Conservation (phyloP, 37 sponge, comb jelly and placozoan species). For the Dysidea cf. avara region DNA sequence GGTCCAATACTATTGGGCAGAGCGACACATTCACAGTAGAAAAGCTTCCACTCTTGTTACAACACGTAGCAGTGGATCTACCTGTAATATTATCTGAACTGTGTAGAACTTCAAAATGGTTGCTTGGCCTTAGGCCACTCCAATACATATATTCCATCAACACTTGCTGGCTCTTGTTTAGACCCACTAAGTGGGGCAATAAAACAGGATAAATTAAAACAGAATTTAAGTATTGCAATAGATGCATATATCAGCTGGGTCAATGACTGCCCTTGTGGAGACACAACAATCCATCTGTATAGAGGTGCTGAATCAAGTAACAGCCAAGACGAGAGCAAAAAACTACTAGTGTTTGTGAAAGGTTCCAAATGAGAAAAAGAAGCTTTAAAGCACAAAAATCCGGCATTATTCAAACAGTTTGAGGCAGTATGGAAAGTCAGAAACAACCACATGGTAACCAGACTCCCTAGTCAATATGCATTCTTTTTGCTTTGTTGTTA, state of each 20-base stretch:
- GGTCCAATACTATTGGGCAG: constrained; percentile 29
- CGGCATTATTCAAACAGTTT: constrained; percentile 25
- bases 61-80: constrained; percentile 18
- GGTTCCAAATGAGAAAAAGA: constrained; percentile 12
- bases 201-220: background rate
- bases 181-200: constrained; percentile 20
- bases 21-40: background rate
- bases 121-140: constrained; percentile 24
- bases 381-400: background rate
- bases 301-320: constrained; percentile 19
- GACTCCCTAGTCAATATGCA: constrained; percentile 10
- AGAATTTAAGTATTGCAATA: constrained; percentile 29
- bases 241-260: constrained; percentile 37
- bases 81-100: no score
- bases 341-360: background rate
- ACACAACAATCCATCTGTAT: constrained; percentile 30
- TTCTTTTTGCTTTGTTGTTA: constrained; percentile 26
- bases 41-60: constrained; percentile 15
- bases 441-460: background rate
- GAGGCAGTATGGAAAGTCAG: constrained; percentile 4
- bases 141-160: constrained; percentile 42
- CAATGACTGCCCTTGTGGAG: constrained; percentile 34
- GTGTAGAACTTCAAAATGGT: no score
- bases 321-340: background rate
- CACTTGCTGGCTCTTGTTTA: constrained; percentile 21